Conservation (phyloP, 2,113 vertebrate species). For the Rhipidura dahli region DNA sequence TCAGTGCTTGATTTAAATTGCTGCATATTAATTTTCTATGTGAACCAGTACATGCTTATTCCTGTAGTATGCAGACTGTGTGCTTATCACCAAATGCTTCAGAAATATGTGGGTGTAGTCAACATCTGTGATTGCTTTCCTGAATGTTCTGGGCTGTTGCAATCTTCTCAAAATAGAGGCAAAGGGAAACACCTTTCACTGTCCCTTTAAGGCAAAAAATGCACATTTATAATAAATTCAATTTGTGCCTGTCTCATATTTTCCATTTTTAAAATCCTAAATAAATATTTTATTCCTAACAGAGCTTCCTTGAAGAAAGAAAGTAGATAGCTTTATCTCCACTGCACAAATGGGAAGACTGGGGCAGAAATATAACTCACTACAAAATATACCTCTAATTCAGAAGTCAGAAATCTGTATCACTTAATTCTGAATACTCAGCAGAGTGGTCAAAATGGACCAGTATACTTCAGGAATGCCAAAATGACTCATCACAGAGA, state of each 20-base stretch:
- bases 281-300: background rate
- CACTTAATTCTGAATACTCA: background rate
- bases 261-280: background rate
- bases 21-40: background rate
- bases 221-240: background rate
- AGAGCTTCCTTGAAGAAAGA: background rate
- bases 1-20: slow-evolving; percentile 19
- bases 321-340: background rate
- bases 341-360: background rate
- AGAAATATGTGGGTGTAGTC: slow-evolving; percentile 49
- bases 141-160: background rate
- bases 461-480: background rate
- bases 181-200: slow-evolving; percentile 24
- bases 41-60: slow-evolving; percentile 36
- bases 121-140: slow-evolving; percentile 33
- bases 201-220: background rate
- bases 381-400: background rate
- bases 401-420: background rate
- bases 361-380: background rate
- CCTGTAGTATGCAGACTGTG: slow-evolving; percentile 17
- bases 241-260: background rate
- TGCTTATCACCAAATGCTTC: slow-evolving; percentile 31
- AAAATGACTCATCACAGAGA: background rate
- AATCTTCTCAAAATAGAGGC: slow-evolving; percentile 13
- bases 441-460: background rate